phyloP scores from a whole-genome alignment of 1,140 invertebrate genomes.

The Thaumatotibia leucotreta region DNA sequence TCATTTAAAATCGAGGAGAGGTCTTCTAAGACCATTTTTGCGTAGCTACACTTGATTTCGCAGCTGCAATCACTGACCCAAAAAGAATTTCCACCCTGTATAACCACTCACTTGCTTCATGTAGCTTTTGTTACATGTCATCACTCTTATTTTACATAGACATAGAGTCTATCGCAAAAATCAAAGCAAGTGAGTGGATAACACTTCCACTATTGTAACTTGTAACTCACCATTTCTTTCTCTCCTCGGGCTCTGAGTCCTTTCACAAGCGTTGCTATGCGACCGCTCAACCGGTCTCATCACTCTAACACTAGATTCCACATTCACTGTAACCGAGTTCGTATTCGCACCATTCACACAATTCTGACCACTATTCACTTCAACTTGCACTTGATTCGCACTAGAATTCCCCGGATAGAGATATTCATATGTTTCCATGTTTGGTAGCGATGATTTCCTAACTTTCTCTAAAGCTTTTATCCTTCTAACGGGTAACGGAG shows the following conservation, averaged over 20 bases:
- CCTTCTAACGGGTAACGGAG: slow-evolving; percentile 34
- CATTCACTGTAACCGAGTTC: slow-evolving; percentile 12
- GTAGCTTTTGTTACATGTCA: no score
- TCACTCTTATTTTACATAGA: no score
- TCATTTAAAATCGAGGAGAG: no score
- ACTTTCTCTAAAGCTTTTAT: slow-evolving; percentile 43
- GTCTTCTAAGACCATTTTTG: no score
- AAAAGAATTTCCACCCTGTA: no score
- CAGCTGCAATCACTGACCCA: no score
- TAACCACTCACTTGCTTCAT: no score
- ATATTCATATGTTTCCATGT: slow-evolving; percentile 60
- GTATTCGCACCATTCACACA: not conserved
- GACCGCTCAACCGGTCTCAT: not conserved
- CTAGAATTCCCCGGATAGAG: slow-evolving; percentile 41
- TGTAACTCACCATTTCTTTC: slow-evolving; percentile 42
- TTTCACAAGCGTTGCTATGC: slow-evolving; percentile 44
- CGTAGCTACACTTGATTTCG: no score
- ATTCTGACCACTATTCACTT: not conserved
- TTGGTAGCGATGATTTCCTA: slow-evolving; percentile 58
- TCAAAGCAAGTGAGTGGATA: no score
- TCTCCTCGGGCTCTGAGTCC: slow-evolving; percentile 39
- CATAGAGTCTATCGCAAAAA: no score
- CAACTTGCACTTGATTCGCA: not conserved
- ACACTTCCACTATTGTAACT: no score
- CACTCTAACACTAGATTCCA: slow-evolving; percentile 30